Evolutionary conservation across 2,888 invertebrate species (phyloP).

Genomic region (Sisyra nigra): DNA sequence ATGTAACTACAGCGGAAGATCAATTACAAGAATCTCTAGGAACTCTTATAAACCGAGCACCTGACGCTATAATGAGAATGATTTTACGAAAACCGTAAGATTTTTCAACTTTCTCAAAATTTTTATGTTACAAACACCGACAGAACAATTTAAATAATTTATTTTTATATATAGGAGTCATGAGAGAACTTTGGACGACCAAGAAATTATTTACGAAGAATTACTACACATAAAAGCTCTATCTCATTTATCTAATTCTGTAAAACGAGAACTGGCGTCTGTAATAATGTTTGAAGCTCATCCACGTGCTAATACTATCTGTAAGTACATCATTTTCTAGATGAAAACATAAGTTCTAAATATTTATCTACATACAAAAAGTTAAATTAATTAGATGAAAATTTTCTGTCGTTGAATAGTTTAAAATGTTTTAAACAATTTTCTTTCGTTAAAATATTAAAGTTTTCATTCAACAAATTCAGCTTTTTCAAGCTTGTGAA

Average conservation of each 20-base stretch:
- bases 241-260: slow-evolving; percentile 63
- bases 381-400: too few species aligned
- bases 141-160: neutral
- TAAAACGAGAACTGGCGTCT: slow-evolving; percentile 62
- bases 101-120: neutral
- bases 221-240: slow-evolving; percentile 66
- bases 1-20: slow-evolving; percentile 47
- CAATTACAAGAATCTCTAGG: slow-evolving; percentile 49
- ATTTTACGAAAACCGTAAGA: slow-evolving; percentile 65
- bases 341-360: too few species aligned
- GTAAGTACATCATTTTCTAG: slow-evolving; percentile 33
- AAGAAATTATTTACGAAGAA: slow-evolving; percentile 71
- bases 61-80: slow-evolving; percentile 65
- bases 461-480: too few species aligned
- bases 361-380: too few species aligned
- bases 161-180: slow-evolving; percentile 37
- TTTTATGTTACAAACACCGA: neutral
- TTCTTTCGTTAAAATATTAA: too few species aligned
- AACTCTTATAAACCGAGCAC: slow-evolving; percentile 51
- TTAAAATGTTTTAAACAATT: too few species aligned
- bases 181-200: slow-evolving; percentile 60
- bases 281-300: slow-evolving; percentile 70
- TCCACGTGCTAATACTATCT: slow-evolving; percentile 54
- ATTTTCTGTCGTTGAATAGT: too few species aligned
- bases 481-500: too few species aligned